Base-by-base conservation (phyloP, 2,113 vertebrate genomes). In the Coptodon rendalli region DNA sequence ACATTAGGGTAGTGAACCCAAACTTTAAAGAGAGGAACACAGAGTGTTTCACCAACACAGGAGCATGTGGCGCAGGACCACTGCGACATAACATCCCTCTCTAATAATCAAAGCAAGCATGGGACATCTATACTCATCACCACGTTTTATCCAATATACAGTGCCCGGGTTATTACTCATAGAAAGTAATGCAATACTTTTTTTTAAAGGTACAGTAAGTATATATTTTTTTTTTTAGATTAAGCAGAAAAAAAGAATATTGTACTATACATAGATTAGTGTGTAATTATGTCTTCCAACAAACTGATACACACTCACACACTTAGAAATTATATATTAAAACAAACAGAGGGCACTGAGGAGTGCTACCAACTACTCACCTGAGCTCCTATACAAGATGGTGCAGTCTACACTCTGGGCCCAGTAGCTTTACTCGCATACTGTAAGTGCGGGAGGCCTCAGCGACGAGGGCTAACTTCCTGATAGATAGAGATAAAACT, bases 391-490 rank as follows among this genome's bases (percentile, higher is more conserved):
- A 19, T 48, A 7, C 40, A 17, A 73, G 14, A 2, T 45, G 14
- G 14, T 73, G 68, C 40, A 7, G 24, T 48, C 68, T 19, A 11
- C 40, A 11, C 24, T 76, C 40, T 45, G 68, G 24, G 13, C 9
- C 40, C 24, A 48, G 68, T 48, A 1, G 14, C 40, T 45, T 27
- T 29, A 73, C 61, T 16, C 7, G 3, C 27, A 31, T 61, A 27
- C 17, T 36, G 31, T 7, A 48, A 76, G 9, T 76, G 9, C 29
- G 68, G 68, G 22, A 48, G 22, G 27, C 24, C 68, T 29, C 68
- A 48, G 68, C 2, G 9, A 73, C 5, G 0, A 0, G 40, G 13
- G 12, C 66, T 71, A 27, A 43, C 22, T 3, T 73, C 63, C 36
- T 40, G 34, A 5, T 36, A 68, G 31, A 19, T 11, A 24, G 22